These are phyloP conservation scores for Drosophila anceps DNA, from an alignment of 2,888 invertebrate species.

Conservation along the genomic window DNA sequence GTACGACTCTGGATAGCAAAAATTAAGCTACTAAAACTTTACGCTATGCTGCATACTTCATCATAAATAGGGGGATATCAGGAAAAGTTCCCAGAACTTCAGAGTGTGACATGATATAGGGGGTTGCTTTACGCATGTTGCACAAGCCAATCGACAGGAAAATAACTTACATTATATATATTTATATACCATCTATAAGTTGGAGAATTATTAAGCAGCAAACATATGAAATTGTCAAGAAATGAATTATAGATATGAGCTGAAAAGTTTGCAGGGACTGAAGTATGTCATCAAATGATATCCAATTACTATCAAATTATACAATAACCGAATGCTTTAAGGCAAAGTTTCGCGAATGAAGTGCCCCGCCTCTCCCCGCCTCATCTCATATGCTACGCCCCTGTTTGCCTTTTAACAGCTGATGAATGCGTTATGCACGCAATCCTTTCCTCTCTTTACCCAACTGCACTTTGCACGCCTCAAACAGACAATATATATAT, in stretches of 20 bases:
- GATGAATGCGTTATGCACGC: conserved; percentile 55
- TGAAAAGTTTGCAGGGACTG: background rate
- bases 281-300: background rate
- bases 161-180: conserved; percentile 42
- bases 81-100: conserved; percentile 45
- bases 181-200: conserved; percentile 32
- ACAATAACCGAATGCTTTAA: background rate
- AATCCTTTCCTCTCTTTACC: conserved; percentile 46
- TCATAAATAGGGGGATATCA: conserved; percentile 67
- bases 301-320: background rate
- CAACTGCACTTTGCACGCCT: conserved; percentile 50
- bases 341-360: background rate
- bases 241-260: background rate
- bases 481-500: conserved; percentile 26
- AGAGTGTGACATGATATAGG: conserved; percentile 30
- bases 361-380: background rate
- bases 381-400: background rate
- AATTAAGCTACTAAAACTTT: conserved; percentile 64
- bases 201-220: background rate
- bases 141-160: conserved; percentile 64
- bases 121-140: conserved; percentile 52
- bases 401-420: conserved; percentile 33
- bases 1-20: conserved; percentile 25
- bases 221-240: background rate
- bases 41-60: conserved; percentile 67